These are phyloP conservation scores for Entomyzon cyanotis DNA, from an alignment of 2,113 vertebrate genomes.

Conservation along the genomic window DNA sequence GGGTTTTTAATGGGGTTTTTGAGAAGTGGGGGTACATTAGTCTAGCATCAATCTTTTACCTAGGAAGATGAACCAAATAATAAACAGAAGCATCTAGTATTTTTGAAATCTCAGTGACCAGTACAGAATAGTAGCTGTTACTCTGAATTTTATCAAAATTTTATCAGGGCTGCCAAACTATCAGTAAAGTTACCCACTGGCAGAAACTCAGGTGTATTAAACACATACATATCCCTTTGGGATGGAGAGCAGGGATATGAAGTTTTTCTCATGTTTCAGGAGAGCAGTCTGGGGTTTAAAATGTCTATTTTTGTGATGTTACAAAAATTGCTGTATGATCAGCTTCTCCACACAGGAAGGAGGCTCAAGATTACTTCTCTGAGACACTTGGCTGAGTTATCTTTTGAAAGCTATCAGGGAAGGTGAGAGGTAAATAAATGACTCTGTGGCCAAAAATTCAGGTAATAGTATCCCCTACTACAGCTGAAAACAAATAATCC, in stretches of 20 bases:
- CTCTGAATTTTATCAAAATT: neutral
- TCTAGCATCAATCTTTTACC: neutral
- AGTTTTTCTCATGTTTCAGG: neutral
- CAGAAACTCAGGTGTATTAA: neutral
- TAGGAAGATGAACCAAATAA: neutral
- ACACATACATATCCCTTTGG: rapidly evolving
- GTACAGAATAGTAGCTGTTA: neutral
- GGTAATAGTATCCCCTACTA: neutral
- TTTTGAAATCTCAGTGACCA: neutral
- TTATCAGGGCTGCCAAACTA: neutral
- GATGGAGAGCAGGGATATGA: neutral
- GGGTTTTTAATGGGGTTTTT: neutral
- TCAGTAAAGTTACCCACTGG: neutral
- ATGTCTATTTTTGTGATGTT: neutral
- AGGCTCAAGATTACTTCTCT: neutral
- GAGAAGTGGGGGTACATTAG: neutral
- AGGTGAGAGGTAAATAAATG: neutral
- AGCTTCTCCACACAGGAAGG: neutral
- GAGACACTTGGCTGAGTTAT: neutral
- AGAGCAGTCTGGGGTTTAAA: neutral
- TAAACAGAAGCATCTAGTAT: neutral
- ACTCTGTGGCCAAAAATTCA: neutral
- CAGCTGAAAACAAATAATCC: neutral
- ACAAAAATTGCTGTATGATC: neutral
- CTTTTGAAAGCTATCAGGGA: neutral